A percentile compares a stretch with the other conserved stretches of the same genome.
phyloP scores from a whole-genome alignment of 1,140 invertebrate species.

The Bombus soroeensis region DNA sequence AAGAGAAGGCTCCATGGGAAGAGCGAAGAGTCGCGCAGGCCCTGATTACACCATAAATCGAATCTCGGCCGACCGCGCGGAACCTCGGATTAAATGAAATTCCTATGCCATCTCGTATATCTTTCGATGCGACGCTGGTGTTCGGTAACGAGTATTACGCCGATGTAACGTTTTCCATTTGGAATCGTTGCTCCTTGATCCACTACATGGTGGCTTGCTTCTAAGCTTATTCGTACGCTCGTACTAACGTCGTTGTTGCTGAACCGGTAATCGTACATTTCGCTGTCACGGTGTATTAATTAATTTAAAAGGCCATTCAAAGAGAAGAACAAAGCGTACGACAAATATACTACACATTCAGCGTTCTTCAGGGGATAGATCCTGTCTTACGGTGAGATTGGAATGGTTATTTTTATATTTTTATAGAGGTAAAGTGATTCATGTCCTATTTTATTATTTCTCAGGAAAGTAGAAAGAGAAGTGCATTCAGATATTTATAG shows the following conservation, averaged over 20 bases:
- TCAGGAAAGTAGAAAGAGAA: not conserved
- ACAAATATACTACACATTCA: not conserved
- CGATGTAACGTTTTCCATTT: constrained; percentile 58
- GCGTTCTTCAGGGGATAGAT: not conserved
- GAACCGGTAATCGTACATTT: not conserved
- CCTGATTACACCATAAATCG: constrained; percentile 81
- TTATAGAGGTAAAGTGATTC: not conserved
- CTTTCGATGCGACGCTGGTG: constrained; percentile 74
- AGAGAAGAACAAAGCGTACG: not conserved
- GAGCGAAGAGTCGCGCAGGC: constrained; percentile 67
- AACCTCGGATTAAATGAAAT: constrained; percentile 80
- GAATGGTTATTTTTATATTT: constrained; percentile 26
- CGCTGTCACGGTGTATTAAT: constrained; percentile 14
- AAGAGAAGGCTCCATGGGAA: constrained; percentile 43
- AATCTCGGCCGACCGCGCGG: constrained; percentile 78
- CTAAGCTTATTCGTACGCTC: not conserved
- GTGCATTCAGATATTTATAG: too few species aligned
- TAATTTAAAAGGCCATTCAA: constrained; percentile 2
- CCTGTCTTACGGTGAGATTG: not conserved
- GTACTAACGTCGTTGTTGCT: not conserved
- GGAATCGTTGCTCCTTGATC: constrained; percentile 39
- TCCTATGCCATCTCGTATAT: constrained; percentile 80
- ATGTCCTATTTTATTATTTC: not conserved
- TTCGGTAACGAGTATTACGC: constrained; percentile 70
- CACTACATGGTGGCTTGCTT: not conserved